A percentile compares a stretch with the other conserved stretches of the same genome.
Evolutionary conservation across 2,888 invertebrate genomes (phyloP).

Genomic region (Gortyna flavago): DNA sequence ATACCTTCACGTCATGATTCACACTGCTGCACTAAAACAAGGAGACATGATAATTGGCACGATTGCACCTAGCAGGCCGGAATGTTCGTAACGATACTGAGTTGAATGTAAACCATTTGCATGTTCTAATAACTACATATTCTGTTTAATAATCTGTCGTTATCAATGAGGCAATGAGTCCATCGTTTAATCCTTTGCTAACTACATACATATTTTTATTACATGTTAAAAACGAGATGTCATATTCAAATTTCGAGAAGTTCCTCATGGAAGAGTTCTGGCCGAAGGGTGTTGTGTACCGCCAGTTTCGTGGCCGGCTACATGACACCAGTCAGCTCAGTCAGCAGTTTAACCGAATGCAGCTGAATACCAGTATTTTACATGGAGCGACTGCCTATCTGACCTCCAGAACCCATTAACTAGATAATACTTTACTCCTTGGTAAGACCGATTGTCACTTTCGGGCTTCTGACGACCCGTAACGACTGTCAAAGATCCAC

Average conservation of each 20-base stretch:
- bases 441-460: no score
- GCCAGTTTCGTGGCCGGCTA: no score
- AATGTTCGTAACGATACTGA: slow-evolving; percentile 9
- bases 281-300: no score
- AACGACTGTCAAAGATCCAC: neutral
- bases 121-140: neutral
- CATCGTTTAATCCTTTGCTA: neutral
- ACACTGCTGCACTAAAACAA: slow-evolving; percentile 19
- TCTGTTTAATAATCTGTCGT: slow-evolving; percentile 1
- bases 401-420: neutral
- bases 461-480: neutral
- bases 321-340: no score
- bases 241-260: no score
- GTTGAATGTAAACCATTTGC: slow-evolving; percentile 2
- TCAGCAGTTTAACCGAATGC: neutral
- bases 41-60: slow-evolving; percentile 31
- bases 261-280: no score
- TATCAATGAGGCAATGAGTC: slow-evolving; percentile 1
- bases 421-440: neutral
- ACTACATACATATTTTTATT: neutral
- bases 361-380: neutral
- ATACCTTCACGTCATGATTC: slow-evolving; percentile 16
- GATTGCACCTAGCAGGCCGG: slow-evolving; percentile 1
- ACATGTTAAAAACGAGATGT: neutral
- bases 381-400: neutral